These are phyloP conservation scores for Halocaridina rubra DNA, from an alignment of 2,888 invertebrate species.

Conservation along the genomic window DNA sequence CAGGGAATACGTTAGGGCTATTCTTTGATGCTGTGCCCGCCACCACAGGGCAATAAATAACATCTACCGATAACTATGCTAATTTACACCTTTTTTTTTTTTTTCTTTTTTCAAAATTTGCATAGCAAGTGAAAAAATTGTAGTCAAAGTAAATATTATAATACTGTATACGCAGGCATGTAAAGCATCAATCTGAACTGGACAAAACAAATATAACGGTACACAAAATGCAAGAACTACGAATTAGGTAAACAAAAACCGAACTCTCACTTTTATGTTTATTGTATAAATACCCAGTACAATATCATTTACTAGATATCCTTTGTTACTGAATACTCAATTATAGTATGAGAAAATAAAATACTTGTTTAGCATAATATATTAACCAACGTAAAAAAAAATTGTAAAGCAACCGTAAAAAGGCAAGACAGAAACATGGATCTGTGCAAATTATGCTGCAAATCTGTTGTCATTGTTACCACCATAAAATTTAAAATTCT, in stretches of 20 bases:
- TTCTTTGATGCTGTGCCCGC: too few relatives aligned
- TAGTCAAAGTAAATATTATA: too few relatives aligned
- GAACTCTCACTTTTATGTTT: conserved; percentile 39
- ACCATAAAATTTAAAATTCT: conserved; percentile 19
- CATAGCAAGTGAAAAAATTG: too few relatives aligned
- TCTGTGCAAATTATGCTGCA: conserved; percentile 43
- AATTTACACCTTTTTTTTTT: too few relatives aligned
- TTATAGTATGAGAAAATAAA: conserved; percentile 49
- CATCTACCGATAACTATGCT: too few relatives aligned
- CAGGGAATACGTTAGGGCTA: too few relatives aligned
- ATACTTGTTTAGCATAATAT: conserved; percentile 43
- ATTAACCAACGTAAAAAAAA: conserved; percentile 42
- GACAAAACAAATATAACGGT: too few relatives aligned
- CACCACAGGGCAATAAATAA: too few relatives aligned
- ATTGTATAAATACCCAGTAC: conserved; percentile 63
- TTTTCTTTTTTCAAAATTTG: too few relatives aligned
- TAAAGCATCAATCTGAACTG: too few relatives aligned
- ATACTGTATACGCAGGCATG: too few relatives aligned
- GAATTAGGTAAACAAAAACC: background rate
- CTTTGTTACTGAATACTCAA: conserved; percentile 55
- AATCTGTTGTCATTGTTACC: conserved; percentile 28
- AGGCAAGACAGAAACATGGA: conserved; percentile 36
- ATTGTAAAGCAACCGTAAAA: conserved; percentile 31
- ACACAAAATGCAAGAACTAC: too few relatives aligned
- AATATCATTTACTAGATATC: conserved; percentile 61